Evolutionary conservation across 2,797 vertebrate species (phyloP), one percentile per base, ranked within the genome.

Genomic region (Diplodus sargus): DNA sequence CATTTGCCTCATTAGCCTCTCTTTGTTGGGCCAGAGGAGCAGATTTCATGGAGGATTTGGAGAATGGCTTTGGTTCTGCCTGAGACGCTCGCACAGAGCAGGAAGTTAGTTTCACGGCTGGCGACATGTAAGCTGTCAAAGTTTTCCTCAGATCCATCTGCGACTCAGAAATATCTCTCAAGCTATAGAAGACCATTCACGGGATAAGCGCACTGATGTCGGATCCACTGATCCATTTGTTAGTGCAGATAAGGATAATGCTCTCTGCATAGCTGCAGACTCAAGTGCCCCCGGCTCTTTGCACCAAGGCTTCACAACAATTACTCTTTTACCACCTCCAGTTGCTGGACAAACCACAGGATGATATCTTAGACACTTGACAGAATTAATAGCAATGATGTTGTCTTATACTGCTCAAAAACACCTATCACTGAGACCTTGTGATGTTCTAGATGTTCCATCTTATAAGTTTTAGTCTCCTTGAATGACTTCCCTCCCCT

Each of bases 31-130:
- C 78, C 79, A 89, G 85, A 86, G 79, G 78, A 91, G 88, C 57
- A 89, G 90, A 93, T 95, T 92, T 93, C 92, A 92, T 87, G 90
- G 89, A 84, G 88, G 91, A 93, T 95, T 93, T 93, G 80, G 87
- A 85, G 86, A 90, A 87, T 53, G 87, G 84, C 88, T 91, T 90
- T 83, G 85, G 89, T 90, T 91, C 87, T 82, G 88, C 81, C 83
- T 70, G 78, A 88, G 87, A 84, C 56, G 53, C 82, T 89, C 20
- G 23, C 82, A 78, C 70, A 78, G 86, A 82, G 83, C 75, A 88
- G 87, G 84, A 91, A 88, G 89, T 91, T 87, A 82, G 88, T 90
- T 89, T 91, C 88, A 89, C 65, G 77, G 85, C 85, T 83, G 79
- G 82, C 60, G 52, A 87, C 87, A 84, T 86, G 83, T 84, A 90